A percentile compares a stretch with the other conserved stretches of the same genome.
phyloP scores from a whole-genome alignment of 2,113 vertebrate genomes.

The Sialia sialis region DNA sequence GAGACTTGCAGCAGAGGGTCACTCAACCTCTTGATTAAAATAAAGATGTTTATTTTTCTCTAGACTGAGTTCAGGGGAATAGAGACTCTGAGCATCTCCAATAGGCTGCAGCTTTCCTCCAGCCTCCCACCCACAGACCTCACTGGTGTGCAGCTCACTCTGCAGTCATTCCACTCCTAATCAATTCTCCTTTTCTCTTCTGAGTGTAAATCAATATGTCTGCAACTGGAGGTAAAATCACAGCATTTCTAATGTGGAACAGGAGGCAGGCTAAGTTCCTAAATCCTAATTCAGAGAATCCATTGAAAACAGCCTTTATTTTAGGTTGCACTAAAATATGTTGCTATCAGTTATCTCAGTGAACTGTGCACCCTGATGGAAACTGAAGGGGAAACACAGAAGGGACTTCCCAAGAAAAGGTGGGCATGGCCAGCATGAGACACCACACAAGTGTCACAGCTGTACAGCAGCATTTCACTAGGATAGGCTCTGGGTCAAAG shows the following conservation, averaged over 20 bases:
- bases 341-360: not conserved
- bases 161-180: not conserved
- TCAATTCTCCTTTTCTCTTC: not conserved
- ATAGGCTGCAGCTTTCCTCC: conserved; percentile 9
- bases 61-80: not conserved
- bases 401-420: not conserved
- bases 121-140: not conserved
- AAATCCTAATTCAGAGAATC: not conserved
- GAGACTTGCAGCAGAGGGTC: not conserved
- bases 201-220: not conserved
- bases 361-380: not conserved
- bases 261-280: not conserved
- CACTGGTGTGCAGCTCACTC: fast-evolving
- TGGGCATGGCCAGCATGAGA: fast-evolving
- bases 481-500: not conserved
- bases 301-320: not conserved
- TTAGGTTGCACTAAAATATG: not conserved
- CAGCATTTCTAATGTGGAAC: not conserved
- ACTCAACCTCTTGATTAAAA: not conserved
- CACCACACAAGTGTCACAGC: fast-evolving
- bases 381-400: not conserved
- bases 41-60: not conserved
- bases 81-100: not conserved
- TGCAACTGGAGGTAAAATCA: not conserved
- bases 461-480: not conserved